Percentiles rank a stretch among this genome's conserved stretches.
Evolutionary conservation across 2,113 vertebrate species (phyloP).

Genomic region (Scomber scombrus): DNA sequence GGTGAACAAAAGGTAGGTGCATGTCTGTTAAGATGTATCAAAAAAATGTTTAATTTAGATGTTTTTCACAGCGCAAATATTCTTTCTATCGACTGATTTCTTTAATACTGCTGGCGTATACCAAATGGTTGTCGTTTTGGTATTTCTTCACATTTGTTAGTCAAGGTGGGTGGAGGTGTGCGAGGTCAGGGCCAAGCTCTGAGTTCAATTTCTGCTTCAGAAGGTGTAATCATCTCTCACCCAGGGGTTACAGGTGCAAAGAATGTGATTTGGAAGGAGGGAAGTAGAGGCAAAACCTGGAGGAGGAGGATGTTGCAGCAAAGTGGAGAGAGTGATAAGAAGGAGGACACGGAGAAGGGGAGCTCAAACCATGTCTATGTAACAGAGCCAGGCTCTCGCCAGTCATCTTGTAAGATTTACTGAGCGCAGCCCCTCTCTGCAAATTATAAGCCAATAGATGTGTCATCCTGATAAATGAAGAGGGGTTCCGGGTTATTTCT

Average conservation of each 20-base stretch:
- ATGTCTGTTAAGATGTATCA: not conserved
- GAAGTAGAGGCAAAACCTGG: slow-evolving; percentile 45
- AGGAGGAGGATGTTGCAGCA: slow-evolving; percentile 33
- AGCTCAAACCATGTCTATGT: slow-evolving; percentile 39
- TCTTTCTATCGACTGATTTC: not conserved
- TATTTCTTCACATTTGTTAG: slow-evolving; percentile 22
- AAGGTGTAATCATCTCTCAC: slow-evolving; percentile 81
- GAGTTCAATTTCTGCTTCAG: slow-evolving; percentile 73
- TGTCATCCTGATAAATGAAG: slow-evolving; percentile 67
- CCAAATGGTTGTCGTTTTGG: not conserved
- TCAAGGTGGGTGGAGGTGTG: slow-evolving; percentile 48
- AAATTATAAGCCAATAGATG: slow-evolving; percentile 58
- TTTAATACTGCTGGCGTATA: not conserved
- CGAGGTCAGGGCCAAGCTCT: slow-evolving; percentile 57
- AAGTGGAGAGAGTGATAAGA: slow-evolving; percentile 42
- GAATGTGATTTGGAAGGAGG: slow-evolving; percentile 71
- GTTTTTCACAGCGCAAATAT: not conserved
- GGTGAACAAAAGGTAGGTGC: slow-evolving; percentile 4
- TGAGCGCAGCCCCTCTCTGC: slow-evolving; percentile 1
- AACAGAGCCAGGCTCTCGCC: slow-evolving; percentile 23
- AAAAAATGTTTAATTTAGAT: not conserved
- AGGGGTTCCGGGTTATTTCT: slow-evolving; percentile 66
- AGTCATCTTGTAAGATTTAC: slow-evolving; percentile 59
- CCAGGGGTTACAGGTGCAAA: slow-evolving; percentile 75
- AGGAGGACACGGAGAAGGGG: slow-evolving; percentile 23